Evolutionary conservation across 2,797 vertebrate genomes (phyloP), one percentile per base, ranked within the genome.

Genomic region (Meda fulgida): DNA sequence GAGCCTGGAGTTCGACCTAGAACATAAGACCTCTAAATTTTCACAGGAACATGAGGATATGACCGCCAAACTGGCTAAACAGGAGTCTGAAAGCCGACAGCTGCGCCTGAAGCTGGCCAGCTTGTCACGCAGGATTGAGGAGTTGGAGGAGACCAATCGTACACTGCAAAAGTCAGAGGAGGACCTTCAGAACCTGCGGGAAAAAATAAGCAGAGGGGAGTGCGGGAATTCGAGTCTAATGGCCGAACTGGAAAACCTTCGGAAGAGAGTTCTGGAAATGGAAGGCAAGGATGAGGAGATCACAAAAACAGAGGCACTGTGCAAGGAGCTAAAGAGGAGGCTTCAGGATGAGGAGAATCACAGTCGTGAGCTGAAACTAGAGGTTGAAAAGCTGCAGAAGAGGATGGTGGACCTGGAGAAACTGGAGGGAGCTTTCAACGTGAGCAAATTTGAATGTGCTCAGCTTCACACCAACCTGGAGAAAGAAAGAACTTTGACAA

Each of bases 231-330:
- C 96, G 9, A 96, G 95, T 70, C 93, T 98, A 40, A 96, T 97
- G 96, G 94, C 97, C 0, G 97, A 99, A 92, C 94, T 99, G 85
- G 97, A 99, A 93, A 98, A 94, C 73, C 95, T 99, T 31, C 94
- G 96, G 34, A 99, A 98, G 89, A 96, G 95, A 0, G 96, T 99
- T 26, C 92, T 98, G 81, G 98, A 99, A 92, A 99, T 99, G 97
- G 97, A 99, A 88, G 97, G 97, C 1, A 99, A 99, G 83, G 98
- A 99, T 10, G 98, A 98, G 88, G 98, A 99, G 92, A 97, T 99
- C 87, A 97, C 93, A 0, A 98, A 97, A 90, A 97, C 96, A 0
- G 98, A 99, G 92, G 93, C 91, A 51, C 97, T 97, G 84, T 98
- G 97, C 93, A 93, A 94, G 89, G 98, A 99, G 85, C 91, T 99